Evolutionary conservation across 2,113 vertebrate species (phyloP).

Genomic region (Nycticorax nycticorax): DNA sequence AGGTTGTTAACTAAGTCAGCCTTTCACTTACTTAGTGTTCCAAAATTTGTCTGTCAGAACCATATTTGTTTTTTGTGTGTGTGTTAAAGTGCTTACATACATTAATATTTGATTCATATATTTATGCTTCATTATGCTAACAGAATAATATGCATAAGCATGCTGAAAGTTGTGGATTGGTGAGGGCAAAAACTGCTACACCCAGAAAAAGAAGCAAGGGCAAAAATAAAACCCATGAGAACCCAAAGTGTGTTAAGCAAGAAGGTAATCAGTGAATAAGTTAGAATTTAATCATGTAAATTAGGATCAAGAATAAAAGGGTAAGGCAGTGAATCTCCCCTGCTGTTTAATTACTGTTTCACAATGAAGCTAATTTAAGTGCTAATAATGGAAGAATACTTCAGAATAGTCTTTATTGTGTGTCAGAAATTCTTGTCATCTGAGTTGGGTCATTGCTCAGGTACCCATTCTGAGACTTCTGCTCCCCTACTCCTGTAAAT

Average conservation of each 20-base stretch:
- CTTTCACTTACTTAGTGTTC: not conserved
- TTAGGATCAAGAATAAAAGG: slow-evolving; percentile 42
- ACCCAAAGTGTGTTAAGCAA: not conserved
- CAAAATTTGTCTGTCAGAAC: not conserved
- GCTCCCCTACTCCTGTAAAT: not conserved
- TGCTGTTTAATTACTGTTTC: slow-evolving; percentile 52
- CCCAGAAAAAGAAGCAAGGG: not conserved
- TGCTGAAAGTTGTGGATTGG: slow-evolving; percentile 12
- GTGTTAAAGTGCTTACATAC: not conserved
- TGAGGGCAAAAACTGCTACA: not conserved
- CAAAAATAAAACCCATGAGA: not conserved
- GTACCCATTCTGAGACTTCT: not conserved
- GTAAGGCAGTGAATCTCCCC: slow-evolving; percentile 9
- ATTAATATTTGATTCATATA: slow-evolving; percentile 3
- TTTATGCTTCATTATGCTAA: slow-evolving; percentile 3
- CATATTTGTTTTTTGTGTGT: not conserved
- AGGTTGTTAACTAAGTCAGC: not conserved
- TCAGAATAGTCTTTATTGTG: not conserved
- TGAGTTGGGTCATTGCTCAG: not conserved
- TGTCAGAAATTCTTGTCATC: not conserved
- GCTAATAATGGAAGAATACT: slow-evolving; percentile 10
- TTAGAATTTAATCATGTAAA: slow-evolving; percentile 51
- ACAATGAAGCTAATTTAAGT: slow-evolving; percentile 16
- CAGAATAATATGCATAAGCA: slow-evolving; percentile 63
- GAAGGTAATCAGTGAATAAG: slow-evolving; percentile 57